These are phyloP conservation scores for Indicator maculatus DNA, from an alignment of 2,113 vertebrate genomes.

Conservation along the genomic window DNA sequence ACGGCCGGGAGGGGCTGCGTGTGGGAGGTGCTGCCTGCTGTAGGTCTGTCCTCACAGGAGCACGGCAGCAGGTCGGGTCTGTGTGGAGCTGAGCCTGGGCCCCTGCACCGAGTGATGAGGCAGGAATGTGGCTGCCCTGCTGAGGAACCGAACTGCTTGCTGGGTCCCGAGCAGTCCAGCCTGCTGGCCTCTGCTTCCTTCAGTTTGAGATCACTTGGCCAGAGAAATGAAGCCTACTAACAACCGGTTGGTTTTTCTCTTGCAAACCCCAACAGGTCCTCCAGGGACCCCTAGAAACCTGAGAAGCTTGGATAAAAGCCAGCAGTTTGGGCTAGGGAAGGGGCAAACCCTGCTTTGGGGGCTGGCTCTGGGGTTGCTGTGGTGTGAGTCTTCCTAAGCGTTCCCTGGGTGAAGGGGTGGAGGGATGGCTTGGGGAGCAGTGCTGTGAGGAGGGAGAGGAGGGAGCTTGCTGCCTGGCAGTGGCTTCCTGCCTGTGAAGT, in stretches of 20 bases:
- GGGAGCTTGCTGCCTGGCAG: background rate
- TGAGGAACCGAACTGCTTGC: background rate
- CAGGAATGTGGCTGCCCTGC: background rate
- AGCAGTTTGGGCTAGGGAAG: background rate
- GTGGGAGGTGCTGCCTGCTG: conserved; percentile 7
- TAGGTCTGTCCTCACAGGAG: background rate
- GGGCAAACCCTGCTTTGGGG: background rate
- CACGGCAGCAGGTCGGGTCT: background rate
- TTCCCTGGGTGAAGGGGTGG: background rate
- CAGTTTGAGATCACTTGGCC: background rate
- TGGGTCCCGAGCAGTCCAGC: background rate
- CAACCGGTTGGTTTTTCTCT: background rate
- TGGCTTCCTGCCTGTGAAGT: background rate
- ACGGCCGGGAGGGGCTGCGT: background rate
- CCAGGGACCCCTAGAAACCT: background rate
- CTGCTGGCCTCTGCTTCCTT: background rate
- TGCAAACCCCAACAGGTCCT: background rate
- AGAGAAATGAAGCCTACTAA: background rate
- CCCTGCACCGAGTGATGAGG: background rate
- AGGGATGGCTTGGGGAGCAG: background rate
- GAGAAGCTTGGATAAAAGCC: background rate
- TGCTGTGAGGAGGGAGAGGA: background rate
- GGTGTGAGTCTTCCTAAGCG: background rate
- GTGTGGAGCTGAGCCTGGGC: background rate
- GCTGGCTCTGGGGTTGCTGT: background rate